phyloP scores from a whole-genome alignment of 2,888 invertebrate species.

The Tortrix viridana region DNA sequence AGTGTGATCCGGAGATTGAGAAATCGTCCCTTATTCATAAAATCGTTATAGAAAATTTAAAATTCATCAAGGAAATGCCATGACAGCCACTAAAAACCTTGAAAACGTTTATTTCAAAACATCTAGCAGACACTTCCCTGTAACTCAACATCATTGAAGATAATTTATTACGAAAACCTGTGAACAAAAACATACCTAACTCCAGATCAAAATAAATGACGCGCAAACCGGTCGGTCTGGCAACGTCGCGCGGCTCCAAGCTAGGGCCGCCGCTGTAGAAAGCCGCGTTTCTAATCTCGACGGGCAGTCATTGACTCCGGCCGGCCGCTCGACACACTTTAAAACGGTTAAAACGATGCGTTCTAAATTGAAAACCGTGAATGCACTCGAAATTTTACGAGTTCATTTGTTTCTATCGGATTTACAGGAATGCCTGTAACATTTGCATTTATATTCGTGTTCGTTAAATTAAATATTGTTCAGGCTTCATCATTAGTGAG shows the following conservation, averaged over 20 bases:
- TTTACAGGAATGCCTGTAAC: too few species aligned
- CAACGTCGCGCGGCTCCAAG: constrained; percentile 66
- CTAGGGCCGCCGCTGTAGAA: constrained; percentile 73
- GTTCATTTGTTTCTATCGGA: constrained; percentile 4
- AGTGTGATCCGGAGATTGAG: too few species aligned
- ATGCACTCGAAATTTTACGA: constrained; percentile 29
- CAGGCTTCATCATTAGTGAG: too few species aligned
- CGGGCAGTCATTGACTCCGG: constrained; percentile 79
- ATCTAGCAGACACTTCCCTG: background rate
- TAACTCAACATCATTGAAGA: constrained; percentile 12
- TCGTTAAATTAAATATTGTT: too few species aligned
- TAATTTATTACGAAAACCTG: constrained; percentile 20
- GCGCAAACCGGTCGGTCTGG: constrained; percentile 55
- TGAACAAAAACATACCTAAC: constrained; percentile 36
- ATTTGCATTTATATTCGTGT: too few species aligned
- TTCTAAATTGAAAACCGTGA: constrained; percentile 38
- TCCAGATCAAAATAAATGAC: constrained; percentile 43
- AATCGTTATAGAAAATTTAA: background rate
- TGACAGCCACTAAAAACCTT: background rate
- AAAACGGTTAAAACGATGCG: constrained; percentile 35
- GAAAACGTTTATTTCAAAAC: background rate
- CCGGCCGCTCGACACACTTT: constrained; percentile 49
- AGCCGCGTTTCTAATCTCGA: constrained; percentile 82
- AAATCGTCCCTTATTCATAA: too few species aligned
- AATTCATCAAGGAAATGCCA: background rate